A percentile compares a stretch with the other conserved stretches of the same genome.
Evolutionary conservation across 1,140 invertebrate genomes (phyloP).

Genomic region (Chionoecetes opilio): DNA sequence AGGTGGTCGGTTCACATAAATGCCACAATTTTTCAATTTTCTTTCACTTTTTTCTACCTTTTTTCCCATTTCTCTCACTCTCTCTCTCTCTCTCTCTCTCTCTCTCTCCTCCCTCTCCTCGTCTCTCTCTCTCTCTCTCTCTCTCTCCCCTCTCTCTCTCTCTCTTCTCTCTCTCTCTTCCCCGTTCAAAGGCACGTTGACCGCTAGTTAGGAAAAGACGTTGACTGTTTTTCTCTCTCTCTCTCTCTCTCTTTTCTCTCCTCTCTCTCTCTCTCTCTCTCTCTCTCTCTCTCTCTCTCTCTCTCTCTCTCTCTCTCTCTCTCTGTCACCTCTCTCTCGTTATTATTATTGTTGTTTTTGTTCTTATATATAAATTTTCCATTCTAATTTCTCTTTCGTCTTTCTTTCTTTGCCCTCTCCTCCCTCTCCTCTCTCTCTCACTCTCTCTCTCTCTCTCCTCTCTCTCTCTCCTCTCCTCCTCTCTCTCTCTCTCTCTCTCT

Average conservation of each 20-base stretch:
- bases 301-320: not conserved
- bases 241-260: not conserved
- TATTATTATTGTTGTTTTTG: not conserved
- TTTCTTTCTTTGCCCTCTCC: not conserved
- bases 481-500: no score
- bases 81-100: no score
- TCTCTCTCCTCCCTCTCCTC: no score
- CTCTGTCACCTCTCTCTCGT: not conserved
- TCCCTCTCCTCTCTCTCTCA: not conserved
- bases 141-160: no score
- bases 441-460: not conserved
- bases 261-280: not conserved
- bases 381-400: not conserved
- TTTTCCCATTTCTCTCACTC: no score
- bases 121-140: no score
- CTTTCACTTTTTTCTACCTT: no score
- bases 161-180: not conserved
- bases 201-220: not conserved
- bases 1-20: not conserved
- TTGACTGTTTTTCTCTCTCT: not conserved
- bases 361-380: not conserved
- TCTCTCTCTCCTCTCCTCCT: not conserved
- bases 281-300: not conserved
- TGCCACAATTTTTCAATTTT: no score
- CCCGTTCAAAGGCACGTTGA: not conserved